Evolutionary conservation across 37 sponge, comb jelly and placozoan genomes (phyloP).

Genomic region (Amphimedon queenslandica): DNA sequence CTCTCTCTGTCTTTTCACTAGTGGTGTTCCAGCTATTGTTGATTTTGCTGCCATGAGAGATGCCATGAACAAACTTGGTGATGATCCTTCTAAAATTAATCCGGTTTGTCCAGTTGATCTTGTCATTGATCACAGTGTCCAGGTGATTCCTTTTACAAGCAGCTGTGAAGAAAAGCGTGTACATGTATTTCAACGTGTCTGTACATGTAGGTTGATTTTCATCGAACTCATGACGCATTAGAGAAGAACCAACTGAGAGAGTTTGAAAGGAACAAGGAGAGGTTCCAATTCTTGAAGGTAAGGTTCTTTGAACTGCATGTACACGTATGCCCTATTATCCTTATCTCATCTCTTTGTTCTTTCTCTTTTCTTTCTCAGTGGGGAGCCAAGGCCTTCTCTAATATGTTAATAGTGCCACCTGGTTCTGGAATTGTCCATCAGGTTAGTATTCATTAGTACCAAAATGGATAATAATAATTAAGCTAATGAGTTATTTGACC

Average conservation of each 20-base stretch:
- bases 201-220: not conserved
- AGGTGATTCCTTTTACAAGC: constrained; percentile 25
- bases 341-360: too few species aligned
- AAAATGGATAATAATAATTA: too few species aligned
- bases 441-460: too few species aligned
- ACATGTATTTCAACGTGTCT: constrained; percentile 56
- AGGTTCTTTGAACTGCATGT: too few species aligned
- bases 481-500: too few species aligned
- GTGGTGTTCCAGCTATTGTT: constrained; percentile 93
- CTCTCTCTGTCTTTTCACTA: constrained; percentile 9
- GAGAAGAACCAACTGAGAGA: constrained; percentile 85
- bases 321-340: not conserved
- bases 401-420: constrained; percentile 90
- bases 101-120: constrained; percentile 91
- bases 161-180: not conserved
- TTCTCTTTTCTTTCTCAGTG: constrained; percentile 35
- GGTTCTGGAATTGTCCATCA: constrained; percentile 93
- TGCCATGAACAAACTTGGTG: constrained; percentile 78
- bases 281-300: constrained; percentile 83
- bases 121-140: constrained; percentile 92
- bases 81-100: constrained; percentile 81
- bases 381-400: constrained; percentile 86
- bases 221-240: constrained; percentile 44
- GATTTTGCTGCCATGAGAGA: constrained; percentile 95
- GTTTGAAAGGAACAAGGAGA: constrained; percentile 89